phyloP scores from a whole-genome alignment of 2,113 vertebrate species.

The Panthera tigris region DNA sequence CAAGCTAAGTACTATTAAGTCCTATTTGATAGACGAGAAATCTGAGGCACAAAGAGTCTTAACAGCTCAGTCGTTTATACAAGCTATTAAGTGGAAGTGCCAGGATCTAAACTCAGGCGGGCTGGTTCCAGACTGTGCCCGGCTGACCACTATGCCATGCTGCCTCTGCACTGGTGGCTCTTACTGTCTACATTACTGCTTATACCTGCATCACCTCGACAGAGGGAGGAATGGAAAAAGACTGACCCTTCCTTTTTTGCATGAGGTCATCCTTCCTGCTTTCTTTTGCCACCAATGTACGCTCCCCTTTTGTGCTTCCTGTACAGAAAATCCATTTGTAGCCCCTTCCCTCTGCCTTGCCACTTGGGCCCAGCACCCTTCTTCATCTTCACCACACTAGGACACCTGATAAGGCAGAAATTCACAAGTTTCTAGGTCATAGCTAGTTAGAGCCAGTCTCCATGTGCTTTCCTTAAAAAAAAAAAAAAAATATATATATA shows the following conservation, averaged over 20 bases:
- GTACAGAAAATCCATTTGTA: neutral
- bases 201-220: neutral
- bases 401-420: neutral
- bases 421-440: neutral
- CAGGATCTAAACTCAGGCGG: neutral
- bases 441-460: neutral
- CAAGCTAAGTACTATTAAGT: neutral
- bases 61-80: neutral
- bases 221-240: neutral
- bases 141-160: neutral
- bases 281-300: neutral
- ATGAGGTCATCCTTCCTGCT: neutral
- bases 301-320: neutral
- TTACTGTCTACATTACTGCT: neutral
- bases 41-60: neutral
- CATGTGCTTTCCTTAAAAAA: neutral
- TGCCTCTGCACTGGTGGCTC: neutral
- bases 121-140: neutral
- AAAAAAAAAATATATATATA: too few species aligned
- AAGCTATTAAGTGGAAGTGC: neutral
- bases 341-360: neutral
- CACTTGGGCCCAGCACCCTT: rapidly evolving
- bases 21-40: neutral
- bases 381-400: neutral
- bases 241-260: neutral